A percentile compares a stretch with the other conserved stretches of the same genome.
These are phyloP conservation scores for Dendrolimus houi DNA, from an alignment of 2,888 invertebrate genomes.

Conservation along the genomic window DNA sequence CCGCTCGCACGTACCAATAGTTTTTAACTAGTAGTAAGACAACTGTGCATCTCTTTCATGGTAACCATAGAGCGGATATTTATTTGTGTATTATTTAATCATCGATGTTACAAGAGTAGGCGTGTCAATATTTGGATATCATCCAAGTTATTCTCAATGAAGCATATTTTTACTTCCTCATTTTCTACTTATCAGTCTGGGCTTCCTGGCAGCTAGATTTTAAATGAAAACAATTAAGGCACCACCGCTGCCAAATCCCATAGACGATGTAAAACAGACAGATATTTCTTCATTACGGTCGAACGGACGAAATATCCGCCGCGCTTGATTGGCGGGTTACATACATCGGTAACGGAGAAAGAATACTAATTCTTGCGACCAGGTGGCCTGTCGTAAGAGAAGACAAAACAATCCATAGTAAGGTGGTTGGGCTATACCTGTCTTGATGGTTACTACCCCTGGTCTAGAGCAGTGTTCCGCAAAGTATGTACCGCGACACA, in stretches of 20 bases:
- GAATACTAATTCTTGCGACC: not conserved
- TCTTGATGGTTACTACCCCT: not conserved
- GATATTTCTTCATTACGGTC: too few species aligned
- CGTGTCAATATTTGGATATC: constrained; percentile 4
- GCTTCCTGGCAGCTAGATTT: not conserved
- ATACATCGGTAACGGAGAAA: not conserved
- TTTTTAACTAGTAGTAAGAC: too few species aligned
- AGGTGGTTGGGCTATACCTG: not conserved
- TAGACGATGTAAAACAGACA: too few species aligned
- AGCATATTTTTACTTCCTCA: not conserved
- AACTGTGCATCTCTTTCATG: too few species aligned
- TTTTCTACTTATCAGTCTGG: not conserved
- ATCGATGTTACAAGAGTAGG: too few species aligned
- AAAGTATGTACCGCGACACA: too few species aligned
- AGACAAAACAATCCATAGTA: not conserved
- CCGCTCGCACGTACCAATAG: too few species aligned
- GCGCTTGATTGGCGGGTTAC: too few species aligned
- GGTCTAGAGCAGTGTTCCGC: not conserved
- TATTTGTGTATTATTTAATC: too few species aligned
- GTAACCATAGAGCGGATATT: too few species aligned
- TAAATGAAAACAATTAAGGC: not conserved
- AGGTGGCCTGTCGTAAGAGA: not conserved
- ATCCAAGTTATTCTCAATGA: constrained; percentile 8
- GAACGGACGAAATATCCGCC: too few species aligned
- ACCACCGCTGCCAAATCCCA: not conserved